Evolutionary conservation across 2,888 invertebrate genomes (phyloP).

Genomic region (Machimus atricapillus): DNA sequence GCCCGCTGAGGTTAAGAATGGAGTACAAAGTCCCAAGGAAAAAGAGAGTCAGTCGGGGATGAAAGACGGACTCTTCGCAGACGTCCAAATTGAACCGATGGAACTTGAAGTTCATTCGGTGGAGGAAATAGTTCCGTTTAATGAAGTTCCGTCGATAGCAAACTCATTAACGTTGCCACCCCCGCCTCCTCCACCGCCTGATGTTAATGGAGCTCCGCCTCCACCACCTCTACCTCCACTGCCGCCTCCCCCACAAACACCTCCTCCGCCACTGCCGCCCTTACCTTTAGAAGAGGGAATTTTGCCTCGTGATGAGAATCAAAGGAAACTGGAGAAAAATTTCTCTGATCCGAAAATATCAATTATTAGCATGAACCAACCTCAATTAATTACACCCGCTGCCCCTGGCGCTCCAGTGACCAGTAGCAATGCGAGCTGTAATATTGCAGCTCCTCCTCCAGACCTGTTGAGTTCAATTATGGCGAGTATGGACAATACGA

Average conservation of each 20-base stretch:
- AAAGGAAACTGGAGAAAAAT: slow-evolving; percentile 41
- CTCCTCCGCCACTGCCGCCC: slow-evolving; percentile 49
- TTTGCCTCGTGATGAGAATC: neutral
- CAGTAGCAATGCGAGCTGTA: neutral
- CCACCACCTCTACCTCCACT: slow-evolving; percentile 54
- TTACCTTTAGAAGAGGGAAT: slow-evolving; percentile 44
- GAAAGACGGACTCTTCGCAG: neutral
- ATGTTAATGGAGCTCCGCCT: slow-evolving; percentile 46
- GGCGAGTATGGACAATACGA: slow-evolving; percentile 60
- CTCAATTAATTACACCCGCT: slow-evolving; percentile 47
- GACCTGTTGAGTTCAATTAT: slow-evolving; percentile 62
- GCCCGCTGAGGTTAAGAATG: neutral
- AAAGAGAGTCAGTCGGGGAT: neutral
- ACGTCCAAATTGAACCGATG: slow-evolving; percentile 7
- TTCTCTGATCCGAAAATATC: slow-evolving; percentile 48
- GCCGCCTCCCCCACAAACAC: slow-evolving; percentile 50
- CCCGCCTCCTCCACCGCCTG: slow-evolving; percentile 48
- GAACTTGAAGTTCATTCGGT: slow-evolving; percentile 11
- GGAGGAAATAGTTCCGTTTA: slow-evolving; percentile 30
- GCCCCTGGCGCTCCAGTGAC: slow-evolving; percentile 39
- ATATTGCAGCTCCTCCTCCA: slow-evolving; percentile 46
- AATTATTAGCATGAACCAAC: slow-evolving; percentile 46
- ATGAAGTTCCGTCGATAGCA: slow-evolving; percentile 16
- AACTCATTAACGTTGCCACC: slow-evolving; percentile 35
- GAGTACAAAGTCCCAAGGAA: slow-evolving; percentile 24